These are phyloP conservation scores for Lipophrys pholis DNA, from an alignment of 2,113 vertebrate genomes.

Conservation along the genomic window DNA sequence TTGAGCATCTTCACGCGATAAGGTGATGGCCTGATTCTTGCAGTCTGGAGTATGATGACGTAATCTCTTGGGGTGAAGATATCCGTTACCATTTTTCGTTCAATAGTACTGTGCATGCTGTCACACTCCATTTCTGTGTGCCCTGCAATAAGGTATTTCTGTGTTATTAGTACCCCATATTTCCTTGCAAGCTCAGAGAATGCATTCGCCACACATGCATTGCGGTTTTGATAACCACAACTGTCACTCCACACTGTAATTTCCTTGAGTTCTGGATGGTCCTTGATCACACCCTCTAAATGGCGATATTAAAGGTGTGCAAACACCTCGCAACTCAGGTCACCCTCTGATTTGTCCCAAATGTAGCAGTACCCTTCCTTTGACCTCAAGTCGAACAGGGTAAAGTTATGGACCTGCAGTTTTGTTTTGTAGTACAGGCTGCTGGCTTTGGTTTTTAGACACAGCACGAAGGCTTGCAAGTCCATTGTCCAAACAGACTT, in stretches of 20 bases:
- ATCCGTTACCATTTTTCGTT: slow-evolving; percentile 9
- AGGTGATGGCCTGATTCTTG: slow-evolving; percentile 10
- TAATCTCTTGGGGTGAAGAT: slow-evolving; percentile 24
- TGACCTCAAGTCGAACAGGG: slow-evolving; percentile 21
- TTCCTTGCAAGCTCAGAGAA: slow-evolving; percentile 12
- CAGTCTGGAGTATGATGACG: slow-evolving; percentile 10
- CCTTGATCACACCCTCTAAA: slow-evolving; percentile 23
- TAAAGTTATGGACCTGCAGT: slow-evolving; percentile 36
- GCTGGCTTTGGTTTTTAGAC: slow-evolving; percentile 3
- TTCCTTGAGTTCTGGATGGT: slow-evolving; percentile 25
- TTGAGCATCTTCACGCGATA: no score
- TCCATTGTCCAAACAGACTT: slow-evolving; percentile 18
- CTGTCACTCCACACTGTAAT: background rate
- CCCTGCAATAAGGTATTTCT: slow-evolving; percentile 19
- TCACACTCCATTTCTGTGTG: slow-evolving; percentile 25
- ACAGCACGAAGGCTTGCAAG: slow-evolving; percentile 29
- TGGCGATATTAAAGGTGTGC: slow-evolving; percentile 7
- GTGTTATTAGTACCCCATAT: slow-evolving; percentile 17
- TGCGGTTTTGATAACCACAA: slow-evolving; percentile 14
- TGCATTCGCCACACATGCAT: slow-evolving; percentile 9
- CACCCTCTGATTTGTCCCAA: background rate
- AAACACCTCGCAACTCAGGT: slow-evolving; percentile 9
- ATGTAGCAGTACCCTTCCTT: slow-evolving; percentile 14
- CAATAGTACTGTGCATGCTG: slow-evolving; percentile 28
- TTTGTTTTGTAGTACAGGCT: slow-evolving; percentile 26